These are phyloP conservation scores for Dermatemys mawii DNA, from an alignment of 2,113 vertebrate species.

Conservation along the genomic window DNA sequence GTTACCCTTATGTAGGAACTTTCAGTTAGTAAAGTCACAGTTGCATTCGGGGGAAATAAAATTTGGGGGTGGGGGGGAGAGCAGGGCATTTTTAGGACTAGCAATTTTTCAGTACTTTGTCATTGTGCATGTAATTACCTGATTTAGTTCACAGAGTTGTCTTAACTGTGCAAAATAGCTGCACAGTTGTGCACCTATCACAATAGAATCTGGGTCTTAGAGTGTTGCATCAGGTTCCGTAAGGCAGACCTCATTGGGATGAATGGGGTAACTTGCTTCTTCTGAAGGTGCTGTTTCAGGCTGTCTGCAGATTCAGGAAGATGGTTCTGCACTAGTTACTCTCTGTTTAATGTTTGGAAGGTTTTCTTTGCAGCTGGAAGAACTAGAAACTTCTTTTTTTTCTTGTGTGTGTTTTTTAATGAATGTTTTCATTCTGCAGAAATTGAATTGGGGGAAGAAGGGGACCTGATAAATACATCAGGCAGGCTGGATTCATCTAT, in stretches of 20 bases:
- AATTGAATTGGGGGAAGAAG: fast-evolving
- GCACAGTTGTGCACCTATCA: background rate
- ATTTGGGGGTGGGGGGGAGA: fast-evolving
- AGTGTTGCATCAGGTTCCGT: background rate
- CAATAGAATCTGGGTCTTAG: background rate
- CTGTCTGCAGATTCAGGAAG: background rate
- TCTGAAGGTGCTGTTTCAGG: fast-evolving
- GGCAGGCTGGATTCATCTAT: background rate
- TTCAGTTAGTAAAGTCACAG: fast-evolving
- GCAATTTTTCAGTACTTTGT: fast-evolving
- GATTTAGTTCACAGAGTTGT: fast-evolving
- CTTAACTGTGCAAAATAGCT: fast-evolving
- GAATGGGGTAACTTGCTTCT: fast-evolving
- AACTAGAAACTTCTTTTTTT: background rate
- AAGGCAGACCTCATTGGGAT: fast-evolving
- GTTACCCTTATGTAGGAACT: background rate
- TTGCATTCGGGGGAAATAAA: fast-evolving
- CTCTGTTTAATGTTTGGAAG: fast-evolving
- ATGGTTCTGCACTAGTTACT: fast-evolving
- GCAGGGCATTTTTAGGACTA: fast-evolving
- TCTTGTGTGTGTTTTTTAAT: background rate
- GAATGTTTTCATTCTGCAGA: background rate
- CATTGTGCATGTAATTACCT: fast-evolving
- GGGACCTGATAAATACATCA: background rate
- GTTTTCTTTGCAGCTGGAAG: fast-evolving